Conservation (phyloP, 2,888 invertebrate genomes). For the Azorinus chamasolen region DNA sequence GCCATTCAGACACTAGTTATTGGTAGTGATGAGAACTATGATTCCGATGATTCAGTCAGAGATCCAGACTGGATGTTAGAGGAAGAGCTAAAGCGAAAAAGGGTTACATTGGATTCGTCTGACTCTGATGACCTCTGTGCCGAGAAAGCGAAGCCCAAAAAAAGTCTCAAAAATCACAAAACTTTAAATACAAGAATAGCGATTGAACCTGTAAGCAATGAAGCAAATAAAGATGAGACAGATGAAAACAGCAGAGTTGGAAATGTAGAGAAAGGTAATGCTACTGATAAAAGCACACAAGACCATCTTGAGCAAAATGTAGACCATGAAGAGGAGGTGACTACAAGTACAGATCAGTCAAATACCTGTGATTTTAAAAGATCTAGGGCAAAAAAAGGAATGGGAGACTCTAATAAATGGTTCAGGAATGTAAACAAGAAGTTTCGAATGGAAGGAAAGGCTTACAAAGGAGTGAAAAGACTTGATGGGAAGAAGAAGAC, state of each 20-base stretch:
- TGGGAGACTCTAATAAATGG: conserved; percentile 11
- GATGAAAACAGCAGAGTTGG: too few relatives aligned
- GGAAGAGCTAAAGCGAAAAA: too few relatives aligned
- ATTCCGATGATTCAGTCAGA: too few relatives aligned
- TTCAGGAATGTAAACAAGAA: conserved; percentile 3
- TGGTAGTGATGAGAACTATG: background rate
- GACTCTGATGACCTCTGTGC: background rate
- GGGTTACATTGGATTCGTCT: too few relatives aligned
- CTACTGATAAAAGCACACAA: too few relatives aligned
- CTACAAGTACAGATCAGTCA: background rate
- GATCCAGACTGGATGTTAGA: too few relatives aligned
- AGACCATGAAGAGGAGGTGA: background rate
- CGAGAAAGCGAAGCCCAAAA: too few relatives aligned
- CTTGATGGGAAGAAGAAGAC: conserved; percentile 14
- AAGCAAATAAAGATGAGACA: too few relatives aligned
- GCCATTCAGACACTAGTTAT: background rate
- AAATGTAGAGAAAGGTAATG: too few relatives aligned
- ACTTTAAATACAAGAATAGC: too few relatives aligned
- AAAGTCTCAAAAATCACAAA: too few relatives aligned
- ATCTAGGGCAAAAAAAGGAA: conserved; percentile 1
- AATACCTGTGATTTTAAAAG: background rate
- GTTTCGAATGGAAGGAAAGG: conserved; percentile 20
- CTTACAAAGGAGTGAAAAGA: conserved; percentile 15
- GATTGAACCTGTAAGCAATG: too few relatives aligned
- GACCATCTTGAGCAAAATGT: background rate